Evolutionary conservation across 2,113 vertebrate species (phyloP), one percentile per base, ranked within the genome.

Genomic region (Percopsis transmontana): DNA sequence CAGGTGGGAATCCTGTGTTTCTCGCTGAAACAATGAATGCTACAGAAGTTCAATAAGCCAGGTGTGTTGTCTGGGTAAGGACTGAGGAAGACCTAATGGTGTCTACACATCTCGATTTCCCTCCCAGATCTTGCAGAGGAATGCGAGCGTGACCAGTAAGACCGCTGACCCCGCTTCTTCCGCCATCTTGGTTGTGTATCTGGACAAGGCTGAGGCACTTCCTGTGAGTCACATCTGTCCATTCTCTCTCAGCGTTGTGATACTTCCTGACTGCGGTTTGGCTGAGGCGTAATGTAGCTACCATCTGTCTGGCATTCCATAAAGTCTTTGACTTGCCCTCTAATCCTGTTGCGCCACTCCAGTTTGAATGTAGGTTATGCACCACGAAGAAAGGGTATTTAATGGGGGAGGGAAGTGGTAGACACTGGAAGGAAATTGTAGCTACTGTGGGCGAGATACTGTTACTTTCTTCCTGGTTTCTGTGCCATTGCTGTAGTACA

Each of bases 201-300:
- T 98, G 82, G 96, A 98, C 74, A 93, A 93, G 52, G 96, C 95
- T 27, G 94, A 96, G 80, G 93, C 94, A 1, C 94, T 98, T 76
- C 96, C 95, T 15, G 96, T 90, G 83, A 90, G 89, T 90, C 62
- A 75, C 16, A 66, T 50, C 16, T 19, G 14, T 1, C 47, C 10
- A 2, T 27, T 51, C 11, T 19, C 66, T 64, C 51, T 47, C 14
- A 24, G 39, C 19, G 57, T 52, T 50, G 56, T 38, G 79, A 53
- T 57, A 67, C 72, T 86, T 91, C 85, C 85, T 87, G 70, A 78
- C 52, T 70, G 69, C 47, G 75, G 76, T 80, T 58, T 47, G 62
- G 23, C 59, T 53, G 65, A 45, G 54, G 48, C 61, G 45, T 52
- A 73, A 63, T 58, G 61, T n/a, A 57, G 41, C 41, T 67, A 55